Conservation (phyloP, 2,888 invertebrate genomes). For the Galerucella pusilla region DNA sequence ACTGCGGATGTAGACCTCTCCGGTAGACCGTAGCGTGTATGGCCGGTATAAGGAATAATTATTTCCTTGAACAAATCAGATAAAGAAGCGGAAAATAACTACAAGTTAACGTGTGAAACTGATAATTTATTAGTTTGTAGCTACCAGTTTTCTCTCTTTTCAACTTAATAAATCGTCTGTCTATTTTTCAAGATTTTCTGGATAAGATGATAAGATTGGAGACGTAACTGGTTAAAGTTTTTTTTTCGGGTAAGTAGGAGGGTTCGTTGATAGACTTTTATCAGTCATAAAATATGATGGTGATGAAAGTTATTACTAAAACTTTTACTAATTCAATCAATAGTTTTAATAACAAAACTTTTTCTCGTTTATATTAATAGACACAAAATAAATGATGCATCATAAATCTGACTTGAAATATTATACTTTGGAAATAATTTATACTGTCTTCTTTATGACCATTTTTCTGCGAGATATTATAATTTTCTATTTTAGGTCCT, state of each 20-base stretch:
- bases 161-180: background rate
- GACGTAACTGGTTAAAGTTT: background rate
- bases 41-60: no score
- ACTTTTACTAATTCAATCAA: background rate
- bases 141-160: background rate
- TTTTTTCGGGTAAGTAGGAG: background rate
- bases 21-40: no score
- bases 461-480: background rate
- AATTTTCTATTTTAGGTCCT: no score
- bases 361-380: background rate
- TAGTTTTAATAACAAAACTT: conserved; percentile 3
- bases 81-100: no score
- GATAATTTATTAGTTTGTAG: background rate
- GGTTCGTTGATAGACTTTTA: background rate
- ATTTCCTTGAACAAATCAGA: no score
- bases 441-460: background rate
- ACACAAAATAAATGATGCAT: background rate
- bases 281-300: conserved; percentile 1
- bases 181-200: background rate
- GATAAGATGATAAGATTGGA: background rate
- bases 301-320: background rate
- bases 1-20: no score
- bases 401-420: background rate
- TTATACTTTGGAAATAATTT: background rate
- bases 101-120: background rate